Percentiles rank a stretch among this genome's conserved stretches.
Evolutionary conservation across 2,888 invertebrate genomes (phyloP).

Genomic region (Acleris sparsana): DNA sequence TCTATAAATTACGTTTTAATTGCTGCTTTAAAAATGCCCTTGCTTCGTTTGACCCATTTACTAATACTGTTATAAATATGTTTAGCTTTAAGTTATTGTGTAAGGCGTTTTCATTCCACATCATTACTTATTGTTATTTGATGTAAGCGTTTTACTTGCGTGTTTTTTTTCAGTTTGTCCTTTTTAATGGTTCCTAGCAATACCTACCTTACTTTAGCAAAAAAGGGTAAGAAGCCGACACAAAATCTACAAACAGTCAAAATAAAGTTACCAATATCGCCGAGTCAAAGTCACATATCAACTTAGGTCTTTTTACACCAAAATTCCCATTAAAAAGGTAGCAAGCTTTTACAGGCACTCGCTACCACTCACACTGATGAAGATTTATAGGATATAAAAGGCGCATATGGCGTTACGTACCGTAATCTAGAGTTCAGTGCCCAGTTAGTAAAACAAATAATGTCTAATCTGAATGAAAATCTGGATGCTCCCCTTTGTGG

Average conservation of each 20-base stretch:
- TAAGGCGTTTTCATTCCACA: slow-evolving; percentile 7
- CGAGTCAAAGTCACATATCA: too few relatives aligned
- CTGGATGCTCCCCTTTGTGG: neutral
- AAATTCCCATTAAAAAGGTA: neutral
- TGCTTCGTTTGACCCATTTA: slow-evolving; percentile 17
- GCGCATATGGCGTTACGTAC: slow-evolving; percentile 3
- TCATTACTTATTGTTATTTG: neutral
- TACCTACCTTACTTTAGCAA: too few relatives aligned
- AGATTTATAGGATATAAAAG: slow-evolving; percentile 20
- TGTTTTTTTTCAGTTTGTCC: too few relatives aligned
- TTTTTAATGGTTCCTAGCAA: too few relatives aligned
- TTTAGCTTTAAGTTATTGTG: neutral
- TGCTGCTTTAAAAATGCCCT: neutral
- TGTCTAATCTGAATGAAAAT: neutral
- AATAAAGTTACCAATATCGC: too few relatives aligned
- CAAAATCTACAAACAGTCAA: too few relatives aligned
- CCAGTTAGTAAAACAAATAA: slow-evolving; percentile 3
- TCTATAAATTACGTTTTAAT: too few relatives aligned
- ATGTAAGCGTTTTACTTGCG: neutral
- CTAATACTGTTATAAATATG: slow-evolving; percentile 2
- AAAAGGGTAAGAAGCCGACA: too few relatives aligned
- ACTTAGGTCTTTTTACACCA: neutral
- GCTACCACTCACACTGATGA: slow-evolving; percentile 11
- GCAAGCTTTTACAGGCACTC: neutral
- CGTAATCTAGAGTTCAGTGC: slow-evolving; percentile 3